Evolutionary conservation across 2,888 invertebrate species (phyloP), one percentile per base, ranked within the genome.

Genomic region (Ceraclea dissimilis): DNA sequence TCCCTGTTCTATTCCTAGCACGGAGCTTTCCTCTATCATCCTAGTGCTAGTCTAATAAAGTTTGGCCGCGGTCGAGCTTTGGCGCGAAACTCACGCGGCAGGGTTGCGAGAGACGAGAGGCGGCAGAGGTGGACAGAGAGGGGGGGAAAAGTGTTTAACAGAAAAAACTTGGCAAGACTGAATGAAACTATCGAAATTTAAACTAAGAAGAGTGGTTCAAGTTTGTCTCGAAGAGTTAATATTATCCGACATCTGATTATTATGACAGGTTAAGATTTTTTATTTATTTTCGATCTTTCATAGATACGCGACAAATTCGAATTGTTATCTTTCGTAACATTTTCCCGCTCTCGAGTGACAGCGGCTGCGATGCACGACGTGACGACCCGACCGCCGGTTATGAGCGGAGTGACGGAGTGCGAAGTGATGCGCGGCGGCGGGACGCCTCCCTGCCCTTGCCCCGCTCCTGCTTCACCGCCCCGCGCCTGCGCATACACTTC

Each of bases 21-120:
- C 54, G 49, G 51, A 58, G 58, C 58, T 58, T 58, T 58, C 54
- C 49, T 48, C 47, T 11, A 50, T 58, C 58, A 55, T 52, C 52
- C 51, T 33, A 54, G 44, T 52, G 49, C 51, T 33, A 54, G 44
- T 49, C 58, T 55, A 55, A 52, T 58, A 55, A 49, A 58, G 58
- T 55, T 52, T 54, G 50, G 58, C 46, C 34, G 50, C 49, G 50
- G 49, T 20, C 54, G 58, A 54, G 48, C 52, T 50, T 49, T 46
- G 48, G 54, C 55, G 49, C 57, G 52, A 56, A 56, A 51, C 21
- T 20, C 34, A 18, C 20, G 51, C 51, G 39, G 26, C 16, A 47
- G 31, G 51, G 52, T 26, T 31, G 39, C 44, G 34, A 47, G 31
- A 34, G 51, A 22, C 16, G 26, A 19, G 53, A 31, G 51, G 33